These are phyloP conservation scores for Eristalinus aeneus DNA, from an alignment of 2,888 invertebrate genomes.

Conservation along the genomic window DNA sequence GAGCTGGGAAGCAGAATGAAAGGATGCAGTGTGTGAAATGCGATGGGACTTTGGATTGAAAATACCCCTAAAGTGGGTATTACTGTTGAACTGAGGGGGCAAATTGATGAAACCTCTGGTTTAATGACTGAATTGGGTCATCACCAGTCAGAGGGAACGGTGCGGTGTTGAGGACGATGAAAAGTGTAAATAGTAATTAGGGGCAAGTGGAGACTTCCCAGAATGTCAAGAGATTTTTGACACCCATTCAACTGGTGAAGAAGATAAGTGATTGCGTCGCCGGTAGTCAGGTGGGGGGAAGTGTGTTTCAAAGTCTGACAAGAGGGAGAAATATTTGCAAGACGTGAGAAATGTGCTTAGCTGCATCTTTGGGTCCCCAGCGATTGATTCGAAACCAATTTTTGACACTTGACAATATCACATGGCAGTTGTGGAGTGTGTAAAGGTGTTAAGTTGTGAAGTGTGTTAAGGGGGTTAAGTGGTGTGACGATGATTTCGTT, in stretches of 20 bases:
- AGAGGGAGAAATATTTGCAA: not conserved
- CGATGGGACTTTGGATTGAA: conserved; percentile 25
- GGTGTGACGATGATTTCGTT: not conserved
- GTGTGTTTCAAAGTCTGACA: not conserved
- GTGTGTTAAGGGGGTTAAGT: not conserved
- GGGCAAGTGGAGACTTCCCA: conserved; percentile 17
- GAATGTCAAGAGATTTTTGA: conserved; percentile 10
- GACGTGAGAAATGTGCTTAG: not conserved
- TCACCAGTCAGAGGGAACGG: not conserved
- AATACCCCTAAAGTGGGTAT: conserved; percentile 42
- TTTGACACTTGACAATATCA: not conserved
- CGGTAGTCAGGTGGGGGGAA: not conserved
- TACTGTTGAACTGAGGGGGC: conserved; percentile 1
- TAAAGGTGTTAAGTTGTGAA: not conserved
- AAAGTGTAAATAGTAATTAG: conserved; percentile 51
- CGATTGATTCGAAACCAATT: not conserved
- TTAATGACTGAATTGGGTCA: conserved; percentile 60
- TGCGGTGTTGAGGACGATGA: not conserved
- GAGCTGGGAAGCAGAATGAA: not conserved
- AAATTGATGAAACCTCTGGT: conserved; percentile 25
- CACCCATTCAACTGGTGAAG: not conserved
- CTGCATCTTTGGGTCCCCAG: not conserved
- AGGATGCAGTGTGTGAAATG: conserved; percentile 22
- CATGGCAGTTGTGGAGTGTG: not conserved
- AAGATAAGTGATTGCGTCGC: not conserved